phyloP scores from a whole-genome alignment of 2,888 invertebrate species.

The Thumatha senex region DNA sequence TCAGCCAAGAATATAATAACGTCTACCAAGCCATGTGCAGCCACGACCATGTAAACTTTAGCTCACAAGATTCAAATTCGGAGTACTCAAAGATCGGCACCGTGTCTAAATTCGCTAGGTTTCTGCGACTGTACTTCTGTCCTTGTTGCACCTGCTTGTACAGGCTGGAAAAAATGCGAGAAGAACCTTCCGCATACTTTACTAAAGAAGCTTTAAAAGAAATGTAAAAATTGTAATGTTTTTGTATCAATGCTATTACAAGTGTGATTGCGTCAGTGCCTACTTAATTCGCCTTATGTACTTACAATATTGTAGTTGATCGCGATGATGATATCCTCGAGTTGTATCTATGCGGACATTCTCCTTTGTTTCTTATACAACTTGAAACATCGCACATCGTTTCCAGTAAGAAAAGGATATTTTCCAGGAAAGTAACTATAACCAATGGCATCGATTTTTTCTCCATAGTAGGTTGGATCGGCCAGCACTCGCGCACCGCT shows the following conservation, averaged over 20 bases:
- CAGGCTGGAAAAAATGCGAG: conserved; percentile 62
- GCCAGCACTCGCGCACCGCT: too few species aligned
- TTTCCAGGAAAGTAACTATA: too few species aligned
- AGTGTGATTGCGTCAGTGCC: conserved; percentile 1
- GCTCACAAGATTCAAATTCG: conserved; percentile 46
- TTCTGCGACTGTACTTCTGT: conserved; percentile 72
- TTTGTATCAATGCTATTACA: neutral
- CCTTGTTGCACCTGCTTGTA: conserved; percentile 75
- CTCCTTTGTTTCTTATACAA: too few species aligned
- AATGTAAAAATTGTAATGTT: neutral
- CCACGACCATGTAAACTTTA: conserved; percentile 28
- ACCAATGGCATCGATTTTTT: too few species aligned
- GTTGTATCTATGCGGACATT: too few species aligned
- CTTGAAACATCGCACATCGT: too few species aligned
- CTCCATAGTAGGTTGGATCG: too few species aligned
- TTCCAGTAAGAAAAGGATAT: too few species aligned
- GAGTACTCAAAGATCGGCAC: conserved; percentile 43
- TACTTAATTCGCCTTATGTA: neutral
- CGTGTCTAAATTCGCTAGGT: conserved; percentile 67
- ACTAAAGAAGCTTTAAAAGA: conserved; percentile 13
- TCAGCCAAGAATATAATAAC: conserved; percentile 13
- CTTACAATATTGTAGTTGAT: too few species aligned
- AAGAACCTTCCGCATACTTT: conserved; percentile 39
- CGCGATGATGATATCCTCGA: too few species aligned
- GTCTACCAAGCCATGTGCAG: conserved; percentile 36